These are phyloP conservation scores for Entomobrya proxima DNA, from an alignment of 2,888 invertebrate genomes.

Conservation along the genomic window DNA sequence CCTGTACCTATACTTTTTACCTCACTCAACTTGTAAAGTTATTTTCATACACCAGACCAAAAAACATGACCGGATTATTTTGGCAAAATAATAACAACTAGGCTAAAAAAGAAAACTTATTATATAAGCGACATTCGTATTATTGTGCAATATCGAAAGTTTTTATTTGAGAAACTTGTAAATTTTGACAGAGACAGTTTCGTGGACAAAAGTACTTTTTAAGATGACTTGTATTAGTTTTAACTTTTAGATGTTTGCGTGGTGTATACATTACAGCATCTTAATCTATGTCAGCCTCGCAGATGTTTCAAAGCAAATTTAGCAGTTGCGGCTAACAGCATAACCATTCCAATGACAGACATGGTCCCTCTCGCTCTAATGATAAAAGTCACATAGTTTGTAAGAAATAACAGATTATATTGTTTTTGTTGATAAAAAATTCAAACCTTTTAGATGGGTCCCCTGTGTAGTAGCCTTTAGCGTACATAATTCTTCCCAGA, in stretches of 20 bases:
- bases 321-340: slow-evolving; percentile 68
- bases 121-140: too few relatives aligned
- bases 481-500: slow-evolving; percentile 78
- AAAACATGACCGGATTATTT: slow-evolving; percentile 8
- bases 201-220: too few relatives aligned
- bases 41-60: neutral
- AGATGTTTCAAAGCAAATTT: slow-evolving; percentile 71
- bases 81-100: slow-evolving; percentile 13
- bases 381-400: too few relatives aligned
- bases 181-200: too few relatives aligned
- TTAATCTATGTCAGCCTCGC: slow-evolving; percentile 25
- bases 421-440: too few relatives aligned
- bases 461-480: slow-evolving; percentile 76
- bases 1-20: neutral
- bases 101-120: too few relatives aligned
- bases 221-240: too few relatives aligned
- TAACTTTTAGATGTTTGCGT: too few relatives aligned
- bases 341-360: slow-evolving; percentile 70
- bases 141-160: too few relatives aligned
- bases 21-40: neutral
- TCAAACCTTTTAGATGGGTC: slow-evolving; percentile 71
- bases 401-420: too few relatives aligned
- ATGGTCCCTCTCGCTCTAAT: slow-evolving; percentile 71
- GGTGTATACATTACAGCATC: too few relatives aligned
- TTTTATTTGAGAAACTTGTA: too few relatives aligned